Evolutionary conservation across 2,888 invertebrate species (phyloP), one percentile per base, ranked within the genome.

Genomic region (Pelosia muscerda): DNA sequence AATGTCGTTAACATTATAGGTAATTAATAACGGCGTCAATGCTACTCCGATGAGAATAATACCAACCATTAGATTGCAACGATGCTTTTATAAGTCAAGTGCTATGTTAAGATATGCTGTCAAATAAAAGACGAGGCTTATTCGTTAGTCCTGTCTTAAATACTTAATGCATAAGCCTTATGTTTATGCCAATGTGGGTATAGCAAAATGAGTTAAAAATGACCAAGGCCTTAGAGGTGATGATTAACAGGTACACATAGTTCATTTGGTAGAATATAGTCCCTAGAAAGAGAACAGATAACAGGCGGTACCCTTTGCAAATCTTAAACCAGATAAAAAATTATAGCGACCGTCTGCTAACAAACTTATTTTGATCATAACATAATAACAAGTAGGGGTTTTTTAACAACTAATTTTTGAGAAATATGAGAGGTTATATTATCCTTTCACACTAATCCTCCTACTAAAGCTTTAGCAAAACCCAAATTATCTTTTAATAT

Each of bases 1-100:
- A 65, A 63, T 68, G 70, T 76, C 82, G 72, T 81, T 79, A 75
- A 77, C 73, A 68, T 74, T 73, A 72, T 79, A n/a, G n/a, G n/a
- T n/a, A 79, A 79, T 81, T 72, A 72, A 77, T 79, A 71, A 65
- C 62, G 66, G 53, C 56, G 38, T 67, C 62, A 69, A 72, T 55
- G 65, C 54, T 59, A 63, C 59, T 61, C 58, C 49, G 57, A 65
- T 68, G 70, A 68, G 66, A 69, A 72, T 76, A 76, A 81, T 74
- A 42, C 56, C 63, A 65, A 42, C 56, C 63, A 65, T 60, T 66
- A 23, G 67, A 68, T 68, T 71, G 70, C 71, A 66, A 62, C 65
- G 67, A 69, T 72, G 64, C 67, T 54, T 74, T 71, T 73, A 71
- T 25, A 57, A 70, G 71, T 72, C 70, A 78, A 75, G 28, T 58